Base-by-base conservation (phyloP, 2,797 vertebrate genomes). In the Salarias fasciatus region DNA sequence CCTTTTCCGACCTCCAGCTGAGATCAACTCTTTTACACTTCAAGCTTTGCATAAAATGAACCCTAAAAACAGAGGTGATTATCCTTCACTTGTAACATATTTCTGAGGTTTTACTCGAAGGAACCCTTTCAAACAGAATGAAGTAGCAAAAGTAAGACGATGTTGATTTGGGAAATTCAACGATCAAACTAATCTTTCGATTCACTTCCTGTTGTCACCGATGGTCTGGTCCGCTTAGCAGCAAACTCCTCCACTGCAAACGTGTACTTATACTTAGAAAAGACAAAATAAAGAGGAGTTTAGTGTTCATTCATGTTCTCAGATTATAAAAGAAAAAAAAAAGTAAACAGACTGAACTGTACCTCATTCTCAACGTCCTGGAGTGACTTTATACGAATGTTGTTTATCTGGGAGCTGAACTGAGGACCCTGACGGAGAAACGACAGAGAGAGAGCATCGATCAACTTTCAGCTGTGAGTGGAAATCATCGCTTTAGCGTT, bases 321-420 rank as follows among this genome's bases (percentile, higher is more conserved):
- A 13, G 29, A 29, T 14, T 28, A 5, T 49, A 59, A 29, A 11
- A 47, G 46, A 10, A n/a, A 29, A 30, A 15, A 28, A 30, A 24
- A 24, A 18, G 24, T 18, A 24, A 24, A 24, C 18, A 24, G 18
- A 24, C 18, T 35, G 8, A 18, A 35, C 6, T 9, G 2, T 9
- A 97, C 96, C 93, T 98, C 96, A 5, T 92, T 92, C 65, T 98
- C 95, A 24, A 97, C 97, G 46, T 97, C 95, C 0, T 93, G 92
- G 1, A 95, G 64, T 0, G 95, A 95, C 71, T 96, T 98, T 29
- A 98, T 94, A 0, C 72, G 87, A 28, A 96, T 90, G 57, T 93
- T 89, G 50, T 49, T 86, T 3, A 86, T 61, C 10, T 83, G 86
- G 33, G 83, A 69, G 55, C 76, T 90, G 38, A 85, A 44, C 29